These are phyloP conservation scores for Lepisosteus osseus DNA, from an alignment of 2,113 vertebrate genomes.

Conservation along the genomic window DNA sequence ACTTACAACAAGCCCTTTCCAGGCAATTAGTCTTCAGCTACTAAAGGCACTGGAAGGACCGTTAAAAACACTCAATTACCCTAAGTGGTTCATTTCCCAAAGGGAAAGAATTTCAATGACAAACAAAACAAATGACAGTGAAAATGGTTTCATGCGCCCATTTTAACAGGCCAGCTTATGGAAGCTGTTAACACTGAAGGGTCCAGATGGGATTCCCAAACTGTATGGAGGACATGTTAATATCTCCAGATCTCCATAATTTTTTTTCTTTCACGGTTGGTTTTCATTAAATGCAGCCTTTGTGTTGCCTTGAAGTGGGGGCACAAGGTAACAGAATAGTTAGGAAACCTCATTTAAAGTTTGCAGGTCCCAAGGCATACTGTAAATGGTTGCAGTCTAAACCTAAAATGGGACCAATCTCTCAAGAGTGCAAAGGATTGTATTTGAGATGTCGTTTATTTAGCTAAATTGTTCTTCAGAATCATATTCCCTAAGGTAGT, in stretches of 20 bases:
- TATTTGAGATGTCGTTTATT: constrained; percentile 6
- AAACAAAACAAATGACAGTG: not conserved
- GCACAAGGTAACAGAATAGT: too few relatives aligned
- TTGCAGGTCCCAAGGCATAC: too few relatives aligned
- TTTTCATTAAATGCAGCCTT: too few relatives aligned
- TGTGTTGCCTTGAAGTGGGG: too few relatives aligned
- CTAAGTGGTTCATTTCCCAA: not conserved
- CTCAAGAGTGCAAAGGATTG: not conserved
- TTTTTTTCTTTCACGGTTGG: too few relatives aligned
- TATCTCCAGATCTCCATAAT: too few relatives aligned
- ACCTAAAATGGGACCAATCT: not conserved
- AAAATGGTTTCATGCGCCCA: not conserved
- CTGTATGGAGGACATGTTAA: too few relatives aligned
- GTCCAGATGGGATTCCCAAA: not conserved
- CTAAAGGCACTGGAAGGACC: not conserved
- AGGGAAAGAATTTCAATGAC: not conserved
- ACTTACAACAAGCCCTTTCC: constrained; percentile 1
- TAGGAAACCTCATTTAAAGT: too few relatives aligned
- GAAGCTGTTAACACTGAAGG: not conserved
- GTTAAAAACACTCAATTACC: constrained; percentile 11
- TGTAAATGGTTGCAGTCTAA: not conserved
- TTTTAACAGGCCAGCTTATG: not conserved
- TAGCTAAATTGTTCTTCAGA: not conserved
- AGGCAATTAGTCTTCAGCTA: not conserved
- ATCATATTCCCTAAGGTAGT: not conserved